These are phyloP conservation scores for Carassius carassius DNA, from an alignment of 2,113 vertebrate species.

Conservation along the genomic window DNA sequence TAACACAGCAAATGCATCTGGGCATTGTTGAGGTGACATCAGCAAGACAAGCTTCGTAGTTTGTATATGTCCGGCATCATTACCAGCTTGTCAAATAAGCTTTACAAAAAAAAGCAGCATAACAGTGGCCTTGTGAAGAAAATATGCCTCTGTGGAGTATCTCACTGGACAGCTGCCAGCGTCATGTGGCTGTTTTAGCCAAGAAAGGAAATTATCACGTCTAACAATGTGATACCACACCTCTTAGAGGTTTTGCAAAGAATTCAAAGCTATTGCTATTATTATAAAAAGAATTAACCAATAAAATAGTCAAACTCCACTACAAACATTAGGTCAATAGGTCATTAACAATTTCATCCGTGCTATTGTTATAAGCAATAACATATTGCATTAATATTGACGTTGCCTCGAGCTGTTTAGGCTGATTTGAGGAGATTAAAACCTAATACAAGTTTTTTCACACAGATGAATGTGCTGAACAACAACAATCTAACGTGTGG, in stretches of 20 bases:
- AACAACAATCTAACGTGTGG: background rate
- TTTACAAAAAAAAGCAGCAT: conserved; percentile 22
- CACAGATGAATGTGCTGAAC: background rate
- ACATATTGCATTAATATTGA: background rate
- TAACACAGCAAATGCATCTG: background rate
- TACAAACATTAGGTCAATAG: background rate
- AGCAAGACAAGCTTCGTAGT: conserved; percentile 7
- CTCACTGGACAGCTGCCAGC: conserved; percentile 17
- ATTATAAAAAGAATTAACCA: background rate
- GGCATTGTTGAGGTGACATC: conserved; percentile 31
- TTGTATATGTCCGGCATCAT: conserved; percentile 30
- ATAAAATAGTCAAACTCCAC: background rate
- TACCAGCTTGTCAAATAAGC: conserved; percentile 35
- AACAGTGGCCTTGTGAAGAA: background rate
- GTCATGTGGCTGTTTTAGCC: background rate
- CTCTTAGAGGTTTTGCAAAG: background rate
- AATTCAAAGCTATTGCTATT: background rate
- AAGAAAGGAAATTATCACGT: conserved; percentile 9
- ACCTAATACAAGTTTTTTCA: background rate
- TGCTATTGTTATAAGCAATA: background rate
- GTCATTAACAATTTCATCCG: background rate
- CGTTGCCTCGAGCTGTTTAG: background rate
- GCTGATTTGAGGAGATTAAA: background rate
- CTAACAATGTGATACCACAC: background rate
- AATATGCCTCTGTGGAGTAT: conserved; percentile 27